Evolutionary conservation across 2,888 invertebrate genomes (phyloP), one percentile per base, ranked within the genome.

Genomic region (Sinhomidia bicolor): DNA sequence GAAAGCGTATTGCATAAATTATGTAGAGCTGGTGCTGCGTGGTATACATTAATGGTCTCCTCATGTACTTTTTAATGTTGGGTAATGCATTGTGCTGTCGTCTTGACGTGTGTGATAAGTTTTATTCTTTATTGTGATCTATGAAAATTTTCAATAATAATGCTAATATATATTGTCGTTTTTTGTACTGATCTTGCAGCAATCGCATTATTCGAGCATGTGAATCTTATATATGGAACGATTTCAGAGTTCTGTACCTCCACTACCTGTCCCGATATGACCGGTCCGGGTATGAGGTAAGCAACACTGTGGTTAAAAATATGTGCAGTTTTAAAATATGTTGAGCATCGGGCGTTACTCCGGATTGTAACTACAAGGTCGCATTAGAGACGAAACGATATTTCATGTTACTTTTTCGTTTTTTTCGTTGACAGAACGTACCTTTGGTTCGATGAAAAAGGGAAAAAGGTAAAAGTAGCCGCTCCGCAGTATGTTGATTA

Each of bases 401-500:
- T n/a, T n/a, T n/a, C n/a, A n/a, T n/a, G n/a, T 41, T 71, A 23
- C 17, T 62, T 29, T 36, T 17, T 10, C 71, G 20, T 78, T 78
- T 29, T 65, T 60, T 6, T 29, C 20, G 12, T 51, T 62, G 17
- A 17, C 94, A 98, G 99, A 95, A 96, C 97, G 94, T 99, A 99
- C 95, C 96, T 97, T 93, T 99, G 99, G 99, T 97, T 98, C 95
- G 99, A 99, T 95, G 99, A 99, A 94, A 98, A 98, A 95, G 99
- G 99, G 93, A 99, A 99, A 95, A 99, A 99, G 95, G 97, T 97
- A 92, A 97, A 98, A 94, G 97, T 99, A 93, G 97, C 99, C 92
- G 99, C 99, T 93, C 98, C 99, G 93, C 99, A 99, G 95, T 99
- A 99, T 95, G 97, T 99, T 94, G 99, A 99, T 95, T 98, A 98